Evolutionary conservation across 2,888 invertebrate species (phyloP).

Genomic region (Epicampocera succincta): DNA sequence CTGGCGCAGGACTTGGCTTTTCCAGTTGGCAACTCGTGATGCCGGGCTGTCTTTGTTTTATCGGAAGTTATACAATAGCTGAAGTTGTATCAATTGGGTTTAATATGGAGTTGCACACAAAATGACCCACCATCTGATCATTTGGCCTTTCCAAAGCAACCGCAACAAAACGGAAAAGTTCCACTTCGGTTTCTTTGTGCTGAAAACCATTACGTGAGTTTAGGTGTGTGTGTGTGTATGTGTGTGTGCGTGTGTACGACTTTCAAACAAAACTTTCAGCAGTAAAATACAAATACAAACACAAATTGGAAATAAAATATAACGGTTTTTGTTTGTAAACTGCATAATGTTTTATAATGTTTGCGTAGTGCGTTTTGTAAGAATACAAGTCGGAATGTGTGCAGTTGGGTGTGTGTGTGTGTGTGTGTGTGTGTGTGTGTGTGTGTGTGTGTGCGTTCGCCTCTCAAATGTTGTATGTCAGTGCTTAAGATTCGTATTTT

Average conservation of each 20-base stretch:
- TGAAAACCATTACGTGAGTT: background rate
- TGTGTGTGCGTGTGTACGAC: constrained; percentile 1
- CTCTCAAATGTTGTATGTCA: constrained; percentile 27
- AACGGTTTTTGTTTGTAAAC: constrained; percentile 51
- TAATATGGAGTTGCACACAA: background rate
- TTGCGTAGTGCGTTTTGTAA: background rate
- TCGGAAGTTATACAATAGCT: background rate
- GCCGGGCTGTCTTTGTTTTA: background rate
- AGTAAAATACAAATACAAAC: constrained; percentile 43
- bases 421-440: background rate
- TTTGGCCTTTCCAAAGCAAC: constrained; percentile 9
- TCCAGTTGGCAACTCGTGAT: background rate
- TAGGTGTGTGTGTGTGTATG: background rate
- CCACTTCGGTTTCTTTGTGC: constrained; percentile 8
- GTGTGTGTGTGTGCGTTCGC: background rate
- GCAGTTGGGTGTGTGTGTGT: background rate
- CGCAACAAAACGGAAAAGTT: constrained; percentile 21
- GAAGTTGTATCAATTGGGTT: constrained; percentile 51
- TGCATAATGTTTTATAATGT: constrained; percentile 28
- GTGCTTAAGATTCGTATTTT: constrained; percentile 60
- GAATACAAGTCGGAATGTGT: background rate
- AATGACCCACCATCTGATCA: background rate
- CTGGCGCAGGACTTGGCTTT: background rate
- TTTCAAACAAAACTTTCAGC: constrained; percentile 33
- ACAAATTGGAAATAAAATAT: constrained; percentile 54